These are phyloP conservation scores for Cuniculus paca DNA, from an alignment of 2,797 vertebrate genomes.

Conservation along the genomic window DNA sequence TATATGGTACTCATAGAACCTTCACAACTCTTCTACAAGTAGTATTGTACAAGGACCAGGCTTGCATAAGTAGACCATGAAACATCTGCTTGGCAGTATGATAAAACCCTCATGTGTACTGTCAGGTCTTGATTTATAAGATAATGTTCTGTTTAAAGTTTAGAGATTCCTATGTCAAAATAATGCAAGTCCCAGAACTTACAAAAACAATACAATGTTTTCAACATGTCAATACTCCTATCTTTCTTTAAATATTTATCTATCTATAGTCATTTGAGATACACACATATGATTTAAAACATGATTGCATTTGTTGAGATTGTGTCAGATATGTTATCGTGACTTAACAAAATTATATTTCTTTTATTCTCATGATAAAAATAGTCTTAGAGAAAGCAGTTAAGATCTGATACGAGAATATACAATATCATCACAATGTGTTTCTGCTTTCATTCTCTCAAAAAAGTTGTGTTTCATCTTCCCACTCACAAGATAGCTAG, in stretches of 20 bases:
- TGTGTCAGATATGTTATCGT: background rate
- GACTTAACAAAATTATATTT: background rate
- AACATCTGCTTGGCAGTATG: background rate
- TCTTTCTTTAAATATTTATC: background rate
- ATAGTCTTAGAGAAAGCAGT: background rate
- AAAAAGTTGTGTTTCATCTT: background rate
- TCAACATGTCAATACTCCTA: background rate
- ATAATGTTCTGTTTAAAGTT: background rate
- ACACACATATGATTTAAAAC: background rate
- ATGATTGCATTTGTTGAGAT: background rate
- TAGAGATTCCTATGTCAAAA: background rate
- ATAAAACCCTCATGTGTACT: background rate
- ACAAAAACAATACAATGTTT: conserved; percentile 3
- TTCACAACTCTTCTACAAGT: background rate
- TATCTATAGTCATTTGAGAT: background rate
- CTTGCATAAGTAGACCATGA: background rate
- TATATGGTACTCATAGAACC: background rate
- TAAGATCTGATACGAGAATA: background rate
- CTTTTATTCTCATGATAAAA: background rate
- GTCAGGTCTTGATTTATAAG: background rate
- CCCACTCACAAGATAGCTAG: background rate
- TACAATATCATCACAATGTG: background rate
- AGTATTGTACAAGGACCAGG: background rate
- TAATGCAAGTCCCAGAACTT: background rate
- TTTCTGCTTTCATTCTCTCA: background rate